These are phyloP conservation scores for Agrochola lychnidis DNA, from an alignment of 2,888 invertebrate genomes.

Conservation along the genomic window DNA sequence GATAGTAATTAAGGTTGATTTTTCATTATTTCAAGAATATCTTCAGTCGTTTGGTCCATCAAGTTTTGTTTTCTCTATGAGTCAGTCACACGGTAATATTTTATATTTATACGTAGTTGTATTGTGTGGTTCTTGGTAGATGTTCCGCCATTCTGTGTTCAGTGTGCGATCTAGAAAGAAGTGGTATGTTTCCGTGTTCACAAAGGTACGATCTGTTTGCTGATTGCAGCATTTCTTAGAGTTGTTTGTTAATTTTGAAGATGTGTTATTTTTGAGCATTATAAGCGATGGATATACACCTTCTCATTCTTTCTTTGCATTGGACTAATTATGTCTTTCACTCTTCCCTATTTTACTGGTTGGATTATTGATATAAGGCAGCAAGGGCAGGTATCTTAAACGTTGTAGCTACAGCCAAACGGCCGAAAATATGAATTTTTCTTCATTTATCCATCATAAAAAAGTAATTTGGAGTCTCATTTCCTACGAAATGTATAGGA, in stretches of 20 bases:
- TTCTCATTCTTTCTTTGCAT: background rate
- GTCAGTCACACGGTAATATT: background rate
- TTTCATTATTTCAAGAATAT: too few species aligned
- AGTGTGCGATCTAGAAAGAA: constrained; percentile 6
- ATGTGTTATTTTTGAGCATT: background rate
- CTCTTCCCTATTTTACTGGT: background rate
- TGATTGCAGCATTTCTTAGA: background rate
- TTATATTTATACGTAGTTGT: background rate
- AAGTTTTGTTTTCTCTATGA: background rate
- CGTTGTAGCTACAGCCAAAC: too few species aligned
- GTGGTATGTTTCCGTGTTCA: constrained; percentile 13
- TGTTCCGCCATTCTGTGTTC: background rate
- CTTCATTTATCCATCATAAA: too few species aligned
- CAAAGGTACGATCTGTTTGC: background rate
- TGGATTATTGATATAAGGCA: background rate
- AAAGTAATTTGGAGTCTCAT: too few species aligned
- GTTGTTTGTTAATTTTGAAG: background rate
- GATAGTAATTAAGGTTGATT: too few species aligned
- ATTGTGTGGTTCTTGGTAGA: constrained; percentile 25
- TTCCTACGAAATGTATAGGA: too few species aligned
- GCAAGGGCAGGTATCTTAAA: background rate
- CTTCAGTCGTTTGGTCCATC: background rate
- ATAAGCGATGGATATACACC: background rate
- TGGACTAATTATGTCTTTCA: background rate
- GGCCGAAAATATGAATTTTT: too few species aligned